Conservation (phyloP, 2,888 invertebrate species). For the Erebia epiphron region DNA sequence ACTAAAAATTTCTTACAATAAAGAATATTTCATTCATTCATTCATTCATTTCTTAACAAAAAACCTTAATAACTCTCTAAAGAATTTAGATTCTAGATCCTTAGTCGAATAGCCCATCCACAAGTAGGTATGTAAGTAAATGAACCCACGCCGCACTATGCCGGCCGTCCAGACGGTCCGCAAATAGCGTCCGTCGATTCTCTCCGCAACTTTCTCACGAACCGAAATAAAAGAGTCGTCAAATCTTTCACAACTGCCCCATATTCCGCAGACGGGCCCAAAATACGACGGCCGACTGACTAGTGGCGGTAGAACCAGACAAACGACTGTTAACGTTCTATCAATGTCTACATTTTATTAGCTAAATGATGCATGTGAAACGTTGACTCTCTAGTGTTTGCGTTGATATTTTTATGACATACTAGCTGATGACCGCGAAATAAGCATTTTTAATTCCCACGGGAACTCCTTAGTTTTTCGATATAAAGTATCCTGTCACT, state of each 20-base stretch:
- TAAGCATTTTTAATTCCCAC: neutral
- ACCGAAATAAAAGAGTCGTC: constrained; percentile 25
- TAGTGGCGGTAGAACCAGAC: constrained; percentile 1
- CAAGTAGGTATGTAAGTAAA: too few relatives aligned
- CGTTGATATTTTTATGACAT: too few relatives aligned
- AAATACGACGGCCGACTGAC: constrained; percentile 28
- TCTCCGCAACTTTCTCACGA: constrained; percentile 18
- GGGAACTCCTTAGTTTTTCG: neutral
- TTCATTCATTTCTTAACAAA: too few relatives aligned
- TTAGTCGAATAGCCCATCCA: too few relatives aligned
- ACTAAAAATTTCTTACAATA: too few relatives aligned
- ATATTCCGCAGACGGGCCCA: constrained; percentile 26
- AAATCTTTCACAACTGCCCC: constrained; percentile 35
- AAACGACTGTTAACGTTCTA: constrained; percentile 6
- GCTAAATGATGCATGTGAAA: neutral
- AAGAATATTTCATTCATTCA: too few relatives aligned
- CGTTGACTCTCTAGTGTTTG: neutral
- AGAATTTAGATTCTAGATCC: too few relatives aligned
- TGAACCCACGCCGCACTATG: neutral
- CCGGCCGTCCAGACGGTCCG: constrained; percentile 10
- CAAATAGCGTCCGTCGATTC: constrained; percentile 16
- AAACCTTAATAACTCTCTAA: too few relatives aligned
- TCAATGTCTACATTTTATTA: neutral
- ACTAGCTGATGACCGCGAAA: neutral
- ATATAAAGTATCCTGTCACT: neutral